Percentiles rank a stretch among this genome's conserved stretches.
phyloP scores from a whole-genome alignment of 2,113 vertebrate genomes.

The Otus sunia region DNA sequence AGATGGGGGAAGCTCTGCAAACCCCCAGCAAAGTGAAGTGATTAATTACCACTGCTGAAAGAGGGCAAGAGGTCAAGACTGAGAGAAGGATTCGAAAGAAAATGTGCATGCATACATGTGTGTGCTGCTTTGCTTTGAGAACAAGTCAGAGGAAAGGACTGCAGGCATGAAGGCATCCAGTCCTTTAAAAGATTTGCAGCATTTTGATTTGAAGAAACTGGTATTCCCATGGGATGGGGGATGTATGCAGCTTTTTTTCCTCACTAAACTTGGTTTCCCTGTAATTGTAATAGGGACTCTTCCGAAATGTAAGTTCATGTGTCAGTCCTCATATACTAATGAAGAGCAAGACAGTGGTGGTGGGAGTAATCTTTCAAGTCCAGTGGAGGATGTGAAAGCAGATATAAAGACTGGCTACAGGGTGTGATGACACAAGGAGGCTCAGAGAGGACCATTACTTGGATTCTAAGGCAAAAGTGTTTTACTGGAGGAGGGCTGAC shows the following conservation, averaged over 20 bases:
- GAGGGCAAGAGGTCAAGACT: neutral
- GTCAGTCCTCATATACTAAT: neutral
- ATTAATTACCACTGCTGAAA: neutral
- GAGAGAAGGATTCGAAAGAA: neutral
- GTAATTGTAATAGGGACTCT: neutral
- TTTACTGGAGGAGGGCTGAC: neutral
- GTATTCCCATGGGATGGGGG: neutral
- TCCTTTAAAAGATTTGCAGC: neutral
- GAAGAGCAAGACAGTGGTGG: neutral
- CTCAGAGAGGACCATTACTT: neutral
- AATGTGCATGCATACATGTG: neutral
- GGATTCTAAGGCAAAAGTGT: neutral
- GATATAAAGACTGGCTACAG: neutral
- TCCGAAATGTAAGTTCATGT: neutral
- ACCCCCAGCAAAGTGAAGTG: neutral
- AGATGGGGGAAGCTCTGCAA: neutral
- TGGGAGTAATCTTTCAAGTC: neutral
- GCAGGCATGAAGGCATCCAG: accelerated
- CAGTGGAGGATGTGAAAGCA: neutral
- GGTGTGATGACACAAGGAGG: neutral
- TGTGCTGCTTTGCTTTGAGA: neutral
- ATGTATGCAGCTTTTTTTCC: neutral
- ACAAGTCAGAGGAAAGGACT: neutral
- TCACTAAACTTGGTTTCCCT: neutral
- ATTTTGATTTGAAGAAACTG: neutral